Evolutionary conservation across 2,113 vertebrate species (phyloP), one percentile per base, ranked within the genome.

Genomic region (Tenebrosternarchus preto): DNA sequence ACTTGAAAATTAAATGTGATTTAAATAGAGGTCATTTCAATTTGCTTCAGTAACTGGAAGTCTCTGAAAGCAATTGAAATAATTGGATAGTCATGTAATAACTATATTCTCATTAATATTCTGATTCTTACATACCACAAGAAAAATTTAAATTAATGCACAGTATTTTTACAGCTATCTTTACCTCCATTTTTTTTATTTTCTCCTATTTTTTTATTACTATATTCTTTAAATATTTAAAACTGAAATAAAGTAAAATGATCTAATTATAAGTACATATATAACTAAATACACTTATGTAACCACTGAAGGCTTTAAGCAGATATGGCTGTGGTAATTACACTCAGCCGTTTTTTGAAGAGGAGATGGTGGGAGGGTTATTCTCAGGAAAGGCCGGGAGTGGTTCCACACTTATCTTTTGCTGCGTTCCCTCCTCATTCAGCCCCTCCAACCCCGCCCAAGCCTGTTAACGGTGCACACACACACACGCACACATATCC

Each of bases 341-440:
- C 55, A 29, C n/a, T n/a, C n/a, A 57, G 66, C 22, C 1, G 11
- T 53, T 27, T 60, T 53, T 73, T 36, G 20, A 22, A 78, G 55
- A 67, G 66, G 11, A 36, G 17, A 70, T 63, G 77, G 56, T 24
- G 36, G 71, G 73, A 82, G 19, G 69, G 73, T 43, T 80, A 56
- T 81, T 84, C 83, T 90, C 87, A 90, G 90, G 89, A 91, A 89
- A 83, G 56, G 7, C 70, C 81, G 88, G 89, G 87, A 88, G 90
- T n/a, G 89, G 90, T 85, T 80, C 84, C 43, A 71, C 83, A 83
- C 86, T 91, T 88, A 88, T 78, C 81, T 90, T 80, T 73, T 79
- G 77, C 78, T 85, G 83, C 67, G 67, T 61, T 83, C 80, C 80
- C 79, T 80, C 81, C 76, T 79, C 73, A 70, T 69, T 55, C 57